These are phyloP conservation scores for Amorpha juglandis DNA, from an alignment of 2,888 invertebrate genomes.

Conservation along the genomic window DNA sequence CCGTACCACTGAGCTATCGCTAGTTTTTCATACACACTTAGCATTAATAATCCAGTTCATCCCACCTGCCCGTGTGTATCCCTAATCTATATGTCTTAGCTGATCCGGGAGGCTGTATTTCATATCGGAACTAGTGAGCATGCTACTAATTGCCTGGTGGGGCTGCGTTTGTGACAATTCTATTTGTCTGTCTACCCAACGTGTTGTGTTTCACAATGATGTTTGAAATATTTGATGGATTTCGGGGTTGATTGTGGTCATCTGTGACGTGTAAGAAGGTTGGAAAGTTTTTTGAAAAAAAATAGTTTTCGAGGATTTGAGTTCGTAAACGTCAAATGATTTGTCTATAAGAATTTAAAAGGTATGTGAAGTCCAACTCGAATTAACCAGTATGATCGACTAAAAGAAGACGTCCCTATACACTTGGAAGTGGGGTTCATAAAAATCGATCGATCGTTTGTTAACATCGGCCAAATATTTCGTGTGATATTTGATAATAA, in stretches of 20 bases:
- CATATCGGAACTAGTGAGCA: constrained; percentile 71
- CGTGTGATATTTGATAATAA: no score
- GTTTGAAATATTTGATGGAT: constrained; percentile 15
- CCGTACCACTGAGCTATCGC: no score
- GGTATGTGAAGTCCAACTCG: no score
- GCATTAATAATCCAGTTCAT: background rate
- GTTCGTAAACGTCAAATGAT: no score
- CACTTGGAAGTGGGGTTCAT: no score
- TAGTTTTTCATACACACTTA: no score
- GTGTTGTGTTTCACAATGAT: constrained; percentile 22
- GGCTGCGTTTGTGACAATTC: constrained; percentile 64
- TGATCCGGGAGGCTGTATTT: constrained; percentile 74
- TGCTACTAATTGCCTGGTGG: constrained; percentile 71
- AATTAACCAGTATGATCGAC: no score
- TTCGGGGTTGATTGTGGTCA: background rate
- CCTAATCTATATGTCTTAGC: constrained; percentile 77
- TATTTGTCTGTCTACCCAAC: constrained; percentile 55
- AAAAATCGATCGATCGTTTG: no score
- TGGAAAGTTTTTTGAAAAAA: background rate
- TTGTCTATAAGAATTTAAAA: no score
- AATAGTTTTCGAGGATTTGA: no score
- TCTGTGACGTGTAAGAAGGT: background rate
- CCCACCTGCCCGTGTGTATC: constrained; percentile 53
- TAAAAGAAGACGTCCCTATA: no score
- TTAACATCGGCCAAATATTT: no score